Base-by-base conservation (phyloP, 2,113 vertebrate species). In the Carlito syrichta region DNA sequence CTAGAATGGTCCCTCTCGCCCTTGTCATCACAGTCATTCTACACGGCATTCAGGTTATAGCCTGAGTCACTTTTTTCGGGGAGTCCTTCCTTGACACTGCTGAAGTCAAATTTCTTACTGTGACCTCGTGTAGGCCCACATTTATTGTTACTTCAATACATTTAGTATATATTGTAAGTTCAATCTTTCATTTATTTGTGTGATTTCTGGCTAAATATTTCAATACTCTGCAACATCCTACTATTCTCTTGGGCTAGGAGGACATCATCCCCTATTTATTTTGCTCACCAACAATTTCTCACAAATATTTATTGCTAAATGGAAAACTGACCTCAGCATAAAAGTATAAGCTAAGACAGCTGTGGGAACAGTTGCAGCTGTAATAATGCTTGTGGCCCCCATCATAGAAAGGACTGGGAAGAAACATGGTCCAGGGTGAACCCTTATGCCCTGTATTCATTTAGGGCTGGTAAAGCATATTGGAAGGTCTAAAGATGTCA, bases 91-190 rank as follows among this genome's bases (percentile, higher is more conserved):
- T 60, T 5, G 25, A 38, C 2, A 4, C 14, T 8, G 17, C 14
- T n/a, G 17, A 87, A 35, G 62, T 38, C 54, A 58, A 35, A 81
- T 12, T 63, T 40, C 71, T 58, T 54, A 40, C 71, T 19, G 1
- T 7, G 22, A 62, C 40, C 35, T 73, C 30, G 32, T 20, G 35
- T 19, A 23, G 5, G 14, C 17, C 14, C 56, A 30, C 0, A 0
- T 43, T 69, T 92, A n/a, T 92, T 76, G 17, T 77, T n/a, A n/a
- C n/a, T n/a, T n/a, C n/a, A n/a, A n/a, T n/a, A n/a, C 79, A 32
- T 27, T 9, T 11, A 19, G 56, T 35, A 10, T 86, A 19, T 58
- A 9, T 7, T 19, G 6, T 3, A 66, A 43, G 40, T 54, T 52
- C 6, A 30, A 2, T 32, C 22, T 45, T 60, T 22, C 17, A 3